A percentile compares a stretch with the other conserved stretches of the same genome.
phyloP scores from a whole-genome alignment of 2,888 invertebrate genomes.

The Cheilosia impressa region DNA sequence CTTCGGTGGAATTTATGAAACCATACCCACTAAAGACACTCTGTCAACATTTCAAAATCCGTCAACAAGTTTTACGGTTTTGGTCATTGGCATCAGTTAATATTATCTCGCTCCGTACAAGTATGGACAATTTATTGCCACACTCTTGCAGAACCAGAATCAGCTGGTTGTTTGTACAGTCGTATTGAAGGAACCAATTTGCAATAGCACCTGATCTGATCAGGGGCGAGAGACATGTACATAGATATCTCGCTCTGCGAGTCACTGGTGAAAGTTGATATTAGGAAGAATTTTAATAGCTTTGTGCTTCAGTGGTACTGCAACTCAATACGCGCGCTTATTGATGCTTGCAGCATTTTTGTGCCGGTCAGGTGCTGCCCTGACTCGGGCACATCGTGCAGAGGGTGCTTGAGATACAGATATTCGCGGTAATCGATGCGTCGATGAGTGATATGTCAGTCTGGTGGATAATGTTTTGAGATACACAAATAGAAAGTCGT shows the following conservation, averaged over 20 bases:
- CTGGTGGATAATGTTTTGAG: conserved; percentile 49
- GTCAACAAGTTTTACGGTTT: conserved; percentile 62
- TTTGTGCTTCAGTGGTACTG: conserved; percentile 36
- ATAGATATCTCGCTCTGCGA: conserved; percentile 12
- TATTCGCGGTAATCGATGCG: conserved; percentile 41
- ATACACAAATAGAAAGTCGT: conserved; percentile 66
- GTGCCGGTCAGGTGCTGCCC: conserved; percentile 18
- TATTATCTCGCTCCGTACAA: conserved; percentile 15
- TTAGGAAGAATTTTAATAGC: conserved; percentile 66
- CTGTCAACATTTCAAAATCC: conserved; percentile 26
- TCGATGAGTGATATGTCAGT: conserved; percentile 46
- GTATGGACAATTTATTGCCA: conserved; percentile 52
- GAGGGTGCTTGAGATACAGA: conserved; percentile 30
- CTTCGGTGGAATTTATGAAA: conserved; percentile 26
- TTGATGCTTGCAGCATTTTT: conserved; percentile 19
- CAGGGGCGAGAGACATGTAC: neutral
- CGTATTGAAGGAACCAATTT: conserved; percentile 40
- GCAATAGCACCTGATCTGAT: conserved; percentile 12
- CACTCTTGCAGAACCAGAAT: conserved; percentile 66
- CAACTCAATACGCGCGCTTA: conserved; percentile 45
- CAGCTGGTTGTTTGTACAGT: conserved; percentile 40
- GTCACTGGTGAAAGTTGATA: conserved; percentile 65
- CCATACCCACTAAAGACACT: conserved; percentile 7
- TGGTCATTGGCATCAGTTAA: conserved; percentile 46
- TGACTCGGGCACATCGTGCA: neutral